phyloP scores from a whole-genome alignment of 2,113 vertebrate species.

The Pleuronectes platessa region DNA sequence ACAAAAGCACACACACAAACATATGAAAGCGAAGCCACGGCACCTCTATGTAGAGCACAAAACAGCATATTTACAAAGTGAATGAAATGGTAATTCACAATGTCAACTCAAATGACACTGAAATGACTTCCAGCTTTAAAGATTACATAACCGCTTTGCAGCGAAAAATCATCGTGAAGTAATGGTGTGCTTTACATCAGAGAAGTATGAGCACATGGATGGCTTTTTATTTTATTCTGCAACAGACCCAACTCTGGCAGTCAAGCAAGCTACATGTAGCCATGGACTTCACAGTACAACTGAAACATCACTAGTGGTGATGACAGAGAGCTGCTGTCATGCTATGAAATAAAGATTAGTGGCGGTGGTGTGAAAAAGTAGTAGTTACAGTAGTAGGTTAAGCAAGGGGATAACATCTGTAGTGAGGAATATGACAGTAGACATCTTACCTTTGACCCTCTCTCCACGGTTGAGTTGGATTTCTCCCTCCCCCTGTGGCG shows the following conservation, averaged over 20 bases:
- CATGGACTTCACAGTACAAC: constrained; percentile 16
- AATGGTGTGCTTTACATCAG: constrained; percentile 26
- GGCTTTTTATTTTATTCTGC: constrained; percentile 19
- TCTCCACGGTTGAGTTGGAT: constrained; percentile 96
- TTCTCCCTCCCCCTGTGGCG: constrained; percentile 93
- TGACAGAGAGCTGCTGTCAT: constrained; percentile 3
- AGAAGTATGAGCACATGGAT: constrained; percentile 17
- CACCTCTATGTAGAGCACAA: constrained; percentile 52
- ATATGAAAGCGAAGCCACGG: constrained; percentile 66
- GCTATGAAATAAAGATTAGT: constrained; percentile 17
- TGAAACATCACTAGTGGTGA: not conserved
- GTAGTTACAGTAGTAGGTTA: not conserved
- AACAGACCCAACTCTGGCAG: constrained; percentile 29
- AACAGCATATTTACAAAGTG: constrained; percentile 55
- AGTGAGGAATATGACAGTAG: not conserved
- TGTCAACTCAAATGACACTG: constrained; percentile 39
- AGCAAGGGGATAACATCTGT: not conserved
- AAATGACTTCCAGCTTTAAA: constrained; percentile 46
- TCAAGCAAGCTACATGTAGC: constrained; percentile 31
- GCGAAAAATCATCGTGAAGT: constrained; percentile 30
- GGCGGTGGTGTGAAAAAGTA: not conserved
- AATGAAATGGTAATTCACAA: constrained; percentile 52
- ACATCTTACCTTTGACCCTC: constrained; percentile 92
- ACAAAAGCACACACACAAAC: constrained; percentile 73
- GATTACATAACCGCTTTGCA: constrained; percentile 38